These are phyloP conservation scores for Brenthis daphne DNA, from an alignment of 2,888 invertebrate genomes.

Conservation along the genomic window DNA sequence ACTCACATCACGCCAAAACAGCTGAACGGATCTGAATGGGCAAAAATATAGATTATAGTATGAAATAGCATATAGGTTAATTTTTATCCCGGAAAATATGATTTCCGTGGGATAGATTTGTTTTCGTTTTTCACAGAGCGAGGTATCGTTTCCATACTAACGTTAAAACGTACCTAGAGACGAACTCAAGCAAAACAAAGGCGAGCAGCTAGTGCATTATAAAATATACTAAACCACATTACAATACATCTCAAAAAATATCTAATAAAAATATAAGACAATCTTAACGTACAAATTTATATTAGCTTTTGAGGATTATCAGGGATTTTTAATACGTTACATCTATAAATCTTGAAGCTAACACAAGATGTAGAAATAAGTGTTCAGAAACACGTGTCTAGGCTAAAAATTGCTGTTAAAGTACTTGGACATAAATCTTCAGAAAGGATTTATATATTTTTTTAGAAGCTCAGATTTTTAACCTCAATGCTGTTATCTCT, in stretches of 20 bases:
- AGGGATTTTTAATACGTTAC: constrained; percentile 21
- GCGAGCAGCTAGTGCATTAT: too few species aligned
- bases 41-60: too few species aligned
- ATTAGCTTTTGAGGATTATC: constrained; percentile 15
- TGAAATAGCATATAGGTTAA: too few species aligned
- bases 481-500: background rate
- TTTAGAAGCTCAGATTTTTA: background rate
- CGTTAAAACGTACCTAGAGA: too few species aligned
- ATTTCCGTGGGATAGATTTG: too few species aligned
- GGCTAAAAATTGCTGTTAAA: constrained; percentile 16
- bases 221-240: background rate
- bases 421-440: constrained; percentile 16
- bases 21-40: too few species aligned
- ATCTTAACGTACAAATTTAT: background rate
- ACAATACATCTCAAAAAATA: background rate
- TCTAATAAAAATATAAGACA: background rate
- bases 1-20: too few species aligned
- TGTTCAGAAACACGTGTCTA: constrained; percentile 20
- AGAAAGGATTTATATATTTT: constrained; percentile 16
- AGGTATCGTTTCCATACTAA: too few species aligned
- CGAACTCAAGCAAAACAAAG: too few species aligned
- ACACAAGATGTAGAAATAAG: constrained; percentile 16
- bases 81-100: too few species aligned
- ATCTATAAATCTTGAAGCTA: constrained; percentile 24
- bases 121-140: too few species aligned